phyloP scores from a whole-genome alignment of 1,140 invertebrate genomes.

The Drosophila bipectinata region DNA sequence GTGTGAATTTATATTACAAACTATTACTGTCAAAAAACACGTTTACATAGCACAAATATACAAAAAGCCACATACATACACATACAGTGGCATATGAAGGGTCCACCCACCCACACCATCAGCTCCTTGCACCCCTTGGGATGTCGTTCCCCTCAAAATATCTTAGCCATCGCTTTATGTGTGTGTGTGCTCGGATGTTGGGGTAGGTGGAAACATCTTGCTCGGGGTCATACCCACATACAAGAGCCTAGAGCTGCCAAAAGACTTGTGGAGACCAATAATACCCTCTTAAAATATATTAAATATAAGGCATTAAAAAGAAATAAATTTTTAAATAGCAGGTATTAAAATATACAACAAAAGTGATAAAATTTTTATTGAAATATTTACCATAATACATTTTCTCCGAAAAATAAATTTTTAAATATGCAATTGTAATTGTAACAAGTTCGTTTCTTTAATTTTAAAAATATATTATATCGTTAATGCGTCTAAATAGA shows the following conservation, averaged over 20 bases:
- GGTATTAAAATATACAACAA: too few species aligned
- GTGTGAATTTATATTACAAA: conserved; percentile 83
- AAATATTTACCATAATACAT: too few species aligned
- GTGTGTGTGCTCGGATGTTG: conserved; percentile 35
- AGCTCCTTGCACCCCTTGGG: conserved; percentile 42
- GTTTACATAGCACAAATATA: conserved; percentile 81
- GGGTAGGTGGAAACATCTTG: conserved; percentile 71
- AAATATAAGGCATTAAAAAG: not conserved
- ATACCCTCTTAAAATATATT: not conserved
- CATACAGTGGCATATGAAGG: conserved; percentile 25
- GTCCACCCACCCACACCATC: conserved; percentile 1
- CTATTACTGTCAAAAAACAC: conserved; percentile 83
- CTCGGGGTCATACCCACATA: conserved; percentile 37
- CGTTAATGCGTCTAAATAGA: too few species aligned
- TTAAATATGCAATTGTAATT: too few species aligned
- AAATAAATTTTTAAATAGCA: not conserved
- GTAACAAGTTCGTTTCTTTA: too few species aligned
- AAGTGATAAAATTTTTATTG: too few species aligned
- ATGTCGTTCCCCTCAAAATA: conserved; percentile 35
- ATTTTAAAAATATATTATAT: not conserved
- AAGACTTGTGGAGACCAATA: not conserved
- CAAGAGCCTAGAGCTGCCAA: conserved; percentile 5
- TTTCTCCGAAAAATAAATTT: too few species aligned
- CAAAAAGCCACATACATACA: conserved; percentile 35
- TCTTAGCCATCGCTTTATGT: conserved; percentile 22